Conservation (phyloP, 30 jellyfish, hydroid and myxozoan genomes). For the Haliclystus octoradiatus region DNA sequence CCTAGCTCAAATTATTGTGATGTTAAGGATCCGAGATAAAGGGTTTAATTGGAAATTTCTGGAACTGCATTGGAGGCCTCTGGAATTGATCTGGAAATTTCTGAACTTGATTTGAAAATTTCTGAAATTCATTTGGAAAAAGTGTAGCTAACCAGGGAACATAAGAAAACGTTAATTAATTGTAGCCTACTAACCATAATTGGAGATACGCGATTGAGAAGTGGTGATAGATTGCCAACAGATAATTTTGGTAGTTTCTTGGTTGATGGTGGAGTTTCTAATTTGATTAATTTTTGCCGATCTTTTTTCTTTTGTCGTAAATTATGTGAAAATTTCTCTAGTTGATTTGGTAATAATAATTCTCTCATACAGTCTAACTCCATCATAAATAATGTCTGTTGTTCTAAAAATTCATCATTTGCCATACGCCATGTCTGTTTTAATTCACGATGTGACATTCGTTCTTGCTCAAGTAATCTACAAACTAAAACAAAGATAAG, state of each 20-base stretch:
- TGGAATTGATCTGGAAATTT: too few species aligned
- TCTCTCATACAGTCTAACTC: constrained; percentile 58
- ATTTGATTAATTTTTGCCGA: not conserved
- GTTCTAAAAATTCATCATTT: constrained; percentile 70
- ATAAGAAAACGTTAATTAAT: too few species aligned
- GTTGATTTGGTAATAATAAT: constrained; percentile 58
- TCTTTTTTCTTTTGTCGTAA: constrained; percentile 14
- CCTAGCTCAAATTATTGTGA: too few species aligned
- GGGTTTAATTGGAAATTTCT: too few species aligned
- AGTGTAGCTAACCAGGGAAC: too few species aligned
- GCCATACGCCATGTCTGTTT: constrained; percentile 88
- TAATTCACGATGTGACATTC: constrained; percentile 56
- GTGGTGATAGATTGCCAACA: not conserved
- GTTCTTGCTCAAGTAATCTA: constrained; percentile 81
- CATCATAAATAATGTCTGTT: constrained; percentile 46
- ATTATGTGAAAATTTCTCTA: constrained; percentile 57
- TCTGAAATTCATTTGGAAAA: too few species aligned
- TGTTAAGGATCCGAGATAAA: too few species aligned
- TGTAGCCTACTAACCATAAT: too few species aligned
- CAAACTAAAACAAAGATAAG: constrained; percentile 56
- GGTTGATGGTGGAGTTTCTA: not conserved
- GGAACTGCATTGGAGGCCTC: too few species aligned
- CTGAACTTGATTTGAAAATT: too few species aligned
- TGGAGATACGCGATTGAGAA: too few species aligned
- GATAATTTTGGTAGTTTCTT: not conserved